phyloP scores from a whole-genome alignment of 2,888 invertebrate species.

The Aphidius colemani region DNA sequence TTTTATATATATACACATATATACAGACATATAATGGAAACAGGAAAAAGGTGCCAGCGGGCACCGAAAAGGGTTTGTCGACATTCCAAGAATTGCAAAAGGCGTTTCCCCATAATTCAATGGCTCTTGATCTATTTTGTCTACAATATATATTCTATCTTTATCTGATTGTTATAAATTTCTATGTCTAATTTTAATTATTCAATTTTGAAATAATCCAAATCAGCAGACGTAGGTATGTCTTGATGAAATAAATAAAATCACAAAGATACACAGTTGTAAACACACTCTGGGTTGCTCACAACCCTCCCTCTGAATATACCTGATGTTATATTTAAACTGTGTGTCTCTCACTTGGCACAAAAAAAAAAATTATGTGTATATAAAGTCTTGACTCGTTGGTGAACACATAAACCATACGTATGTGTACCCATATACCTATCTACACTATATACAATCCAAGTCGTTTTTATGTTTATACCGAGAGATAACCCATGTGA shows the following conservation, averaged over 20 bases:
- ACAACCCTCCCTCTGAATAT: conserved; percentile 17
- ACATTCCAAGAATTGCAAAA: conserved; percentile 6
- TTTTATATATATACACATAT: no score
- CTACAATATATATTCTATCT: no score
- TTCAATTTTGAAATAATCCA: no score
- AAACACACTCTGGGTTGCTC: no score
- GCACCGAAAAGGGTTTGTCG: conserved; percentile 15
- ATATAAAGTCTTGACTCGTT: conserved; percentile 34
- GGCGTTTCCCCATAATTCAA: not conserved
- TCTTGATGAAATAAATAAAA: no score
- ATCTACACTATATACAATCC: no score
- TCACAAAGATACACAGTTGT: no score
- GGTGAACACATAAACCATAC: conserved; percentile 31
- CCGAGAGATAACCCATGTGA: conserved; percentile 51
- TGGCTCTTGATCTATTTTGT: conserved; percentile 1
- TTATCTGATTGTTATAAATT: no score
- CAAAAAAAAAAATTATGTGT: conserved; percentile 31
- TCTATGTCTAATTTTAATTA: no score
- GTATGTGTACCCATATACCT: no score
- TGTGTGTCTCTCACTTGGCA: conserved; percentile 38
- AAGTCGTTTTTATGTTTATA: not conserved
- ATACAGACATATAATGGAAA: no score
- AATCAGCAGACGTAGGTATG: no score
- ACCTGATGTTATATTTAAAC: conserved; percentile 45
- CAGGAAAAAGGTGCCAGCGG: conserved; percentile 3